Percentiles rank a stretch among this genome's conserved stretches.
phyloP scores from a whole-genome alignment of 2,797 vertebrate species.

The Austrolebias charrua region DNA sequence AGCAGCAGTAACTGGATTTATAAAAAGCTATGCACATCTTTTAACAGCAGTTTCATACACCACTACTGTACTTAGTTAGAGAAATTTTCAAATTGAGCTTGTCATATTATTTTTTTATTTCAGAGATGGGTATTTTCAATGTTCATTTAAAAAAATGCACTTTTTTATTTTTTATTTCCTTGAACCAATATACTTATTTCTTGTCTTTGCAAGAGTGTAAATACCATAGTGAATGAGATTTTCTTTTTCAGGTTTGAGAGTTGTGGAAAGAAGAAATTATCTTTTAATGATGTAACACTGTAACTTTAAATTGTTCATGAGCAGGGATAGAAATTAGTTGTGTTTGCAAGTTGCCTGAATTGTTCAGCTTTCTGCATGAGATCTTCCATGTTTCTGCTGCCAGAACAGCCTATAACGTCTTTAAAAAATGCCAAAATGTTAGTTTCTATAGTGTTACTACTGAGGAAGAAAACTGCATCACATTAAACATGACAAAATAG shows the following conservation, averaged over 20 bases:
- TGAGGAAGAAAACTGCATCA: conserved; percentile 47
- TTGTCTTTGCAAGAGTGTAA: conserved; percentile 28
- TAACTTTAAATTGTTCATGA: conserved; percentile 3
- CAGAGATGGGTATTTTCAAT: conserved; percentile 36
- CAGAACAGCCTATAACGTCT: neutral
- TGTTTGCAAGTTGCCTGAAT: conserved; percentile 19
- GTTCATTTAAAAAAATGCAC: conserved; percentile 21
- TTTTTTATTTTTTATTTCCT: conserved; percentile 13
- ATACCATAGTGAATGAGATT: conserved; percentile 22
- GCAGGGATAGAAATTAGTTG: conserved; percentile 12
- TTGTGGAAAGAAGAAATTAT: conserved; percentile 5
- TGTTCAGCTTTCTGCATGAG: conserved; percentile 13
- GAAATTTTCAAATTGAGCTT: conserved; percentile 13
- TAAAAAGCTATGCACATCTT: conserved; percentile 43
- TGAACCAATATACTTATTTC: conserved; percentile 10
- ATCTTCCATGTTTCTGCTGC: conserved; percentile 4
- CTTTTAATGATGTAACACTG: conserved; percentile 20
- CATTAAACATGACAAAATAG: conserved; percentile 63
- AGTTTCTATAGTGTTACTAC: conserved; percentile 29
- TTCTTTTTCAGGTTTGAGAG: conserved; percentile 9
- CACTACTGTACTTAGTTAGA: neutral
- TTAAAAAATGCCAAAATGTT: conserved; percentile 28
- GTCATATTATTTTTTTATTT: conserved; percentile 10
- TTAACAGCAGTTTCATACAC: no score
- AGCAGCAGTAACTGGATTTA: conserved; percentile 29